These are phyloP conservation scores for Lordiphosa andalusiaca DNA, from an alignment of 2,888 invertebrate genomes.

Conservation along the genomic window DNA sequence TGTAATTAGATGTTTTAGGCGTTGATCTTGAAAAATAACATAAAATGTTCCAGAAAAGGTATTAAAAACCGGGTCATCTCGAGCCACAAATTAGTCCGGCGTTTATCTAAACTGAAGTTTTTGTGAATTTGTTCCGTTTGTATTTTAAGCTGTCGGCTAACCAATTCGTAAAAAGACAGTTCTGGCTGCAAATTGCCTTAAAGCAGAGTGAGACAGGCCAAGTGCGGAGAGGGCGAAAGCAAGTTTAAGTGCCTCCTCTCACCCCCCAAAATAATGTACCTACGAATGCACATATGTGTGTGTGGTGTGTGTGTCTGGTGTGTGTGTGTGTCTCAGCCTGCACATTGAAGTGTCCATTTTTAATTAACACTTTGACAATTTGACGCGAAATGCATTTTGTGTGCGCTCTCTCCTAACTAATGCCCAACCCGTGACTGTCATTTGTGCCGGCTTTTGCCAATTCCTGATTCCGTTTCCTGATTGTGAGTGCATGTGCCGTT, in stretches of 20 bases:
- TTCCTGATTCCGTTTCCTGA: slow-evolving; percentile 28
- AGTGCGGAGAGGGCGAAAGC: neutral
- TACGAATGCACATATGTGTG: neutral
- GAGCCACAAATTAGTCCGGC: no score
- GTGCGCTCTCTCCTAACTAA: slow-evolving; percentile 26
- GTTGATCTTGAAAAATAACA: no score
- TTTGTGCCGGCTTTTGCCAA: slow-evolving; percentile 11
- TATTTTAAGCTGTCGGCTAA: no score
- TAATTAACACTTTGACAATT: slow-evolving; percentile 76
- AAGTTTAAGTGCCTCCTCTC: slow-evolving; percentile 6
- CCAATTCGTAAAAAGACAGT: no score
- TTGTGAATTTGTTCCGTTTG: no score
- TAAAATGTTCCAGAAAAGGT: no score
- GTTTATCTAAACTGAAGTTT: no score
- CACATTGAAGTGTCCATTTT: slow-evolving; percentile 73
- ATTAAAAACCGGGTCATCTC: no score
- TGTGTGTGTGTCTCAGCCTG: slow-evolving; percentile 17
- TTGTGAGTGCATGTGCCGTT: slow-evolving; percentile 18
- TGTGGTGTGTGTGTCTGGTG: neutral
- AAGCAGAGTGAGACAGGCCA: slow-evolving; percentile 12
- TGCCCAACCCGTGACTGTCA: slow-evolving; percentile 5
- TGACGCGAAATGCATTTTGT: slow-evolving; percentile 69
- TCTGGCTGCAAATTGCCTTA: neutral
- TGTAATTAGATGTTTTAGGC: no score
- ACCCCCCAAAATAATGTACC: neutral